These are phyloP conservation scores for Microctonus brassicae DNA, from an alignment of 2,888 invertebrate genomes.

Conservation along the genomic window DNA sequence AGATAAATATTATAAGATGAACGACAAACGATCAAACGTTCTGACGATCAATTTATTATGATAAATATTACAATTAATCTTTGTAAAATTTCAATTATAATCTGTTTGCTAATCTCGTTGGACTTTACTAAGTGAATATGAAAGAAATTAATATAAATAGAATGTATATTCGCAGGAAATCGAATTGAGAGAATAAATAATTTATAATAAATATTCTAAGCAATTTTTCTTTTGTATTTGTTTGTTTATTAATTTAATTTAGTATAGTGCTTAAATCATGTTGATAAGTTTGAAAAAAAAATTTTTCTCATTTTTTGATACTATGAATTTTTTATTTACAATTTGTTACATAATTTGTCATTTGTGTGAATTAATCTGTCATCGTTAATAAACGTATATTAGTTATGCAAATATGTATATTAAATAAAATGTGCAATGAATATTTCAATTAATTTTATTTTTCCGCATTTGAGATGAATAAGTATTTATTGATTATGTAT, in stretches of 20 bases:
- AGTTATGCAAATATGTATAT: not conserved
- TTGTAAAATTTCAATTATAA: not conserved
- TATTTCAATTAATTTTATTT: not conserved
- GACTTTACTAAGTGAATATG: not conserved
- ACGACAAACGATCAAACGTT: not conserved
- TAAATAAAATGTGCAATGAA: not conserved
- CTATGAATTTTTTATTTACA: not conserved
- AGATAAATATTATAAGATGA: not conserved
- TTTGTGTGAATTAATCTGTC: not conserved
- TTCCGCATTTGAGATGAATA: not conserved
- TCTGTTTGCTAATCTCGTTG: not conserved
- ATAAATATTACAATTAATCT: not conserved
- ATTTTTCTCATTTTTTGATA: not conserved
- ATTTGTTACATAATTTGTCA: not conserved
- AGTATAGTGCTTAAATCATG: too few species aligned
- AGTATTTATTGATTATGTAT: conserved; percentile 10
- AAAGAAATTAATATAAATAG: not conserved
- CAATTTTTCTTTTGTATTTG: not conserved
- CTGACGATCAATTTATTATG: not conserved
- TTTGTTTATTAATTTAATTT: conserved; percentile 1
- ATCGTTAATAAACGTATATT: not conserved
- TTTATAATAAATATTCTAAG: too few species aligned
- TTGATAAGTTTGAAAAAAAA: too few species aligned
- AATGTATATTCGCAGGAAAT: too few species aligned
- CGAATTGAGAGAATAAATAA: too few species aligned